Evolutionary conservation across 2,888 invertebrate genomes (phyloP), one percentile per base, ranked within the genome.

Genomic region (Drosophila nr. perissopoda): DNA sequence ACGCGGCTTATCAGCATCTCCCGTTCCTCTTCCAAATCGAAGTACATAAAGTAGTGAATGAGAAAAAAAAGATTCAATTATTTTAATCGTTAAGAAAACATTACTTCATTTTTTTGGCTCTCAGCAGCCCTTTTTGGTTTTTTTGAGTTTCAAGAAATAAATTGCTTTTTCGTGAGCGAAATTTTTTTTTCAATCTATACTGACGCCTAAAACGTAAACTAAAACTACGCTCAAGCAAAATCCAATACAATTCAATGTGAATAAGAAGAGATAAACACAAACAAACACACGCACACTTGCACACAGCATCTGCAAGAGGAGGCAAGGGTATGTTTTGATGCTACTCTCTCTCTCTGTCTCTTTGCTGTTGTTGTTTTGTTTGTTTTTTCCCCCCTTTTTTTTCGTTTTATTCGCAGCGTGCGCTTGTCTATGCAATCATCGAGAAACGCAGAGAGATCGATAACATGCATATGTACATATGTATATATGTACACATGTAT

Each of bases 371-470:
- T 48, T 49, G 48, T 58, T 33, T 27, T 49, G 18, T 57, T 36
- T 27, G 10, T 21, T 38, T 33, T 25, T 8, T 13, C 0, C 13
- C 13, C 4, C 10, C n/a, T 49, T 53, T 53, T 59, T 53, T 40
- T 42, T 16, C 46, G 25, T 46, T 46, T 64, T 53, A 57, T 52
- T 64, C 61, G 29, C 69, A 31, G 33, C 60, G 36, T 74, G 64
- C 58, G 67, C 78, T 78, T 78, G 80, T 78, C 78, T 80, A 65
- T 76, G 78, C 65, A 81, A 79, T 74, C 81, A 79, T 70, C 78
- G 65, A 65, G 52, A 59, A 64, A 56, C 21, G 58, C 70, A 76
- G 34, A 71, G 58, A 78, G 61, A 78, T 76, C 81, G 81, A 76
- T 79, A 79, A 63, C 70, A 58, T 25, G 36, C 63, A 31, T 52